Evolutionary conservation across 2,113 vertebrate genomes (phyloP), one percentile per base, ranked within the genome.

Genomic region (Illadopsis cleaveri): DNA sequence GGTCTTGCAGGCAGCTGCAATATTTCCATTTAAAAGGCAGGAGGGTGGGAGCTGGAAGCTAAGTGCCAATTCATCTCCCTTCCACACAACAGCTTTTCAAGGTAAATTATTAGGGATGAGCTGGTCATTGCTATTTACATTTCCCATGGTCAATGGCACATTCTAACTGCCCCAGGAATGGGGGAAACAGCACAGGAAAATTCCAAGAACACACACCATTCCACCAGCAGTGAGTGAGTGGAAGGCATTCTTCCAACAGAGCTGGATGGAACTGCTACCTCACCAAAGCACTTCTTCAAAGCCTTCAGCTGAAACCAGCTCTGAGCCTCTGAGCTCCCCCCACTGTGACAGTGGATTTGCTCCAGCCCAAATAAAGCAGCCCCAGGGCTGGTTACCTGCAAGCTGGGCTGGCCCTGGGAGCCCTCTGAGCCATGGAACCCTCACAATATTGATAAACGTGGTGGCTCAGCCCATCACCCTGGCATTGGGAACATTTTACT

Each of bases 401-500:
- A 56, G 1, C 42, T 20, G 3, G 22, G 37, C 33, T 31, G 70
- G 47, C 11, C 42, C 68, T 27, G 3, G 42, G 25, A 33, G 18
- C 15, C 48, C 50, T 17, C 40, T 0, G 5, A 78, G 62, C 58
- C 68, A 47, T 9, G 2, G 38, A 80, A 21, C 15, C 23, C 54
- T 64, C 42, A 3, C 33, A 20, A 15, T 3, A 65, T 16, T 27
- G 30, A 45, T 13, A 28, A 66, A 54, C 7, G 8, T 24, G 7
- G 15, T 31, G 40, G 40, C 35, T 68, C 31, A 86, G 57, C 44
- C 82, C 56, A 14, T 31, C 61, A 53, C 25, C 4, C 9, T 12
- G 51, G 30, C 31, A 44, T 61, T 0, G 0, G 51, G 6, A 64
- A 42, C 11, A 6, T 23, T 50, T 64, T 28, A 18, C 25, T 37